A percentile compares a stretch with the other conserved stretches of the same genome.
phyloP scores from a whole-genome alignment of 2,888 invertebrate species.

The Crematogaster levior region DNA sequence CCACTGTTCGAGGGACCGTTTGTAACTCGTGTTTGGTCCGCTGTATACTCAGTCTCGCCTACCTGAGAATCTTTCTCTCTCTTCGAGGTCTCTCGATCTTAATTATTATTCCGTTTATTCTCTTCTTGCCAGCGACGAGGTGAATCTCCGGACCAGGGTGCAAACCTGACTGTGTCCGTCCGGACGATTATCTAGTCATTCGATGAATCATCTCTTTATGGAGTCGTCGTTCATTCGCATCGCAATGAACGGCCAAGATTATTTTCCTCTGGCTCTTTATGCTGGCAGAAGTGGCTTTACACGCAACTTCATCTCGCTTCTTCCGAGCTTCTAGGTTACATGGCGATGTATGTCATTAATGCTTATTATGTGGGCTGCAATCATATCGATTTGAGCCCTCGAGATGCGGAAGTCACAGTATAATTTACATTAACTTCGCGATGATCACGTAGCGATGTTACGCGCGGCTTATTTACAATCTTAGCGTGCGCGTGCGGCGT shows the following conservation, averaged over 20 bases:
- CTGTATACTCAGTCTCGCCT: constrained; percentile 2
- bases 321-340: background rate
- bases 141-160: background rate
- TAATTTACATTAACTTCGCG: constrained; percentile 27
- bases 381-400: constrained; percentile 21
- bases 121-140: constrained; percentile 29
- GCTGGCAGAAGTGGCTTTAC: background rate
- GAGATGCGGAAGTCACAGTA: constrained; percentile 22
- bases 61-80: constrained; percentile 56
- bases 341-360: constrained; percentile 14
- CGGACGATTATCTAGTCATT: constrained; percentile 33
- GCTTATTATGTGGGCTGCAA: constrained; percentile 42
- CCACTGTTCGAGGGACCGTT: background rate
- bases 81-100: constrained; percentile 23
- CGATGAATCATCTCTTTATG: constrained; percentile 30
- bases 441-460: constrained; percentile 30
- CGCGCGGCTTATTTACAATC: constrained; percentile 37
- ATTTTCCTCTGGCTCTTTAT: constrained; percentile 17
- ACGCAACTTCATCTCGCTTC: background rate
- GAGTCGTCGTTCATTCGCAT: constrained; percentile 33
- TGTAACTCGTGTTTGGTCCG: constrained; percentile 27
- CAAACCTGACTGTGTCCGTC: constrained; percentile 20
- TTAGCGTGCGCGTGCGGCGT: constrained; percentile 9
- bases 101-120: constrained; percentile 59
- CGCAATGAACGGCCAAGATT: constrained; percentile 21